These are phyloP conservation scores for Cylloceria caligata DNA, from an alignment of 2,888 invertebrate species.

Conservation along the genomic window DNA sequence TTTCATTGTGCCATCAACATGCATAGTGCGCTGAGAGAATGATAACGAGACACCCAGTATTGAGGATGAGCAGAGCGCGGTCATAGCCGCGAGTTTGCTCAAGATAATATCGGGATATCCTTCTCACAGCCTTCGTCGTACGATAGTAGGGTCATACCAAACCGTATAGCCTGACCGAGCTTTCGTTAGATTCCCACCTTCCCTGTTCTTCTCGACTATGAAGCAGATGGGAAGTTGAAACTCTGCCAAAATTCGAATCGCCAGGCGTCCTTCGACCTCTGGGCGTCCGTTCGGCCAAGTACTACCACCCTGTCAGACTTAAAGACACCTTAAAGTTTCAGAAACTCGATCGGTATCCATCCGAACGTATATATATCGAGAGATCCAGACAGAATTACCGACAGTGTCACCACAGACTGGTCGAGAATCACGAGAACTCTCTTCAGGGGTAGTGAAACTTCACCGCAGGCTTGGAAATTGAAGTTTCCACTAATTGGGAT, in stretches of 20 bases:
- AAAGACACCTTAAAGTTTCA: slow-evolving; percentile 80
- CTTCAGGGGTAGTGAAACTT: slow-evolving; percentile 38
- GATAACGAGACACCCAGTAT: slow-evolving; percentile 81
- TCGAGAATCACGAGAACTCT: slow-evolving; percentile 55
- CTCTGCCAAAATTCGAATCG: slow-evolving; percentile 82
- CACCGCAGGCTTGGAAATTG: slow-evolving; percentile 61
- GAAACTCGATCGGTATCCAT: slow-evolving; percentile 67
- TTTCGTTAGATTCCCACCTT: slow-evolving; percentile 65
- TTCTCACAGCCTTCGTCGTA: slow-evolving; percentile 43
- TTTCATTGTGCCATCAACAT: background rate
- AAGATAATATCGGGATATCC: slow-evolving; percentile 80
- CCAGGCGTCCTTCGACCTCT: slow-evolving; percentile 57
- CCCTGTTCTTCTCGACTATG: slow-evolving; percentile 67
- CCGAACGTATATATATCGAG: slow-evolving; percentile 40
- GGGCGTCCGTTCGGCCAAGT: slow-evolving; percentile 49
- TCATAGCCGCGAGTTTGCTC: slow-evolving; percentile 78
- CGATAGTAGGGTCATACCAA: background rate
- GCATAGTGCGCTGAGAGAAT: slow-evolving; percentile 49
- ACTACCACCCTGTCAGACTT: slow-evolving; percentile 72
- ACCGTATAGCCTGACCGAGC: slow-evolving; percentile 59
- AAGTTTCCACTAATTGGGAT: slow-evolving; percentile 67
- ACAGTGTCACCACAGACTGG: slow-evolving; percentile 47
- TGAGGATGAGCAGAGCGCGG: slow-evolving; percentile 72
- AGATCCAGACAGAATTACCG: slow-evolving; percentile 41
- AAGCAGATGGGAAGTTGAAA: slow-evolving; percentile 82